These are phyloP conservation scores for Lepidochitona cinerea DNA, from an alignment of 2,888 invertebrate species.

Conservation along the genomic window DNA sequence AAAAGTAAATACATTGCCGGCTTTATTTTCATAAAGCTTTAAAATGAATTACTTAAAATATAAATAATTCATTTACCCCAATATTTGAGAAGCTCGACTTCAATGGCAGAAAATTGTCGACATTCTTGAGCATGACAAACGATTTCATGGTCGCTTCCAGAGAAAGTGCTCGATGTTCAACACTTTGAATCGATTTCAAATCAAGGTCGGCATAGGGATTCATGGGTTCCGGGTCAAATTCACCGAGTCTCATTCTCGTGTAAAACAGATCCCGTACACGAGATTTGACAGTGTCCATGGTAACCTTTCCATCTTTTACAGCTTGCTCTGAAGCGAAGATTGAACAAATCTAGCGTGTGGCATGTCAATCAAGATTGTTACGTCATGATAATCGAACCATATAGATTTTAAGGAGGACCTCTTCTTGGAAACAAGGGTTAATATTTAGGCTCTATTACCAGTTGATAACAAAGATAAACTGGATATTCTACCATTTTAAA, in stretches of 20 bases:
- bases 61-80: slow-evolving; percentile 30
- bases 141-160: slow-evolving; percentile 32
- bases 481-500: too few relatives aligned
- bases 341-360: too few relatives aligned
- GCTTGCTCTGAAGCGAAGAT: background rate
- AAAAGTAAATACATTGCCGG: too few relatives aligned
- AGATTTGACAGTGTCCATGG: background rate
- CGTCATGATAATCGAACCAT: too few relatives aligned
- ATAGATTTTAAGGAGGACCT: too few relatives aligned
- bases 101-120: slow-evolving; percentile 23
- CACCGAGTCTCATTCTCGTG: slow-evolving; percentile 21
- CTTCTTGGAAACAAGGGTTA: too few relatives aligned
- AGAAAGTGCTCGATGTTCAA: slow-evolving; percentile 32
- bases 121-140: slow-evolving; percentile 44
- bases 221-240: slow-evolving; percentile 19
- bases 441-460: too few relatives aligned
- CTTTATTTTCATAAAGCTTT: too few relatives aligned
- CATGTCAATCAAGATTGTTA: too few relatives aligned
- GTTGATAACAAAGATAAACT: too few relatives aligned
- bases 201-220: slow-evolving; percentile 15
- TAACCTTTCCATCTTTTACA: background rate
- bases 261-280: slow-evolving; percentile 16
- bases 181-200: slow-evolving; percentile 26
- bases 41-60: too few relatives aligned
- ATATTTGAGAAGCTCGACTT: slow-evolving; percentile 16